Percentiles rank a stretch among this genome's conserved stretches.
Conservation (phyloP, 2,888 invertebrate genomes). For the Ichneumon xanthorius region DNA sequence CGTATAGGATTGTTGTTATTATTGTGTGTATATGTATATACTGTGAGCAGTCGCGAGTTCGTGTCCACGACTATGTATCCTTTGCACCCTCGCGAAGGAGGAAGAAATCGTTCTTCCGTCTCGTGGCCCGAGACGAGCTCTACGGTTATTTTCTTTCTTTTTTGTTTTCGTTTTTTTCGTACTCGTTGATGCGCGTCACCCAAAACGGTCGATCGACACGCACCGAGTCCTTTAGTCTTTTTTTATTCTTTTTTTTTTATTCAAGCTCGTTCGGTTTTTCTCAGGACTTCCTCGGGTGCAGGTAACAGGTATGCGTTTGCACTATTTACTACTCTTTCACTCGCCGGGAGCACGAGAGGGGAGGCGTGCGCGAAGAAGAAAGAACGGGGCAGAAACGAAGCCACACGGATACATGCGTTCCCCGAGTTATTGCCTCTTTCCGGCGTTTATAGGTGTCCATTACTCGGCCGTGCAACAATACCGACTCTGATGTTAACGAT, state of each 20-base stretch:
- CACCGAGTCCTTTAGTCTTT: constrained; percentile 39
- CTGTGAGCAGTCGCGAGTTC: constrained; percentile 37
- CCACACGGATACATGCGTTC: constrained; percentile 73
- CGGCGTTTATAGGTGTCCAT: constrained; percentile 80
- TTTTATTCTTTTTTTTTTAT: constrained; percentile 3
- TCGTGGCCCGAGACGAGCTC: constrained; percentile 40
- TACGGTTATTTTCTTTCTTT: constrained; percentile 35
- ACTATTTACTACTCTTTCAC: constrained; percentile 39
- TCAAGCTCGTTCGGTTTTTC: constrained; percentile 20
- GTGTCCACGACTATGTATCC: constrained; percentile 46
- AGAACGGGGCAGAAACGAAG: constrained; percentile 35
- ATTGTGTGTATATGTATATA: constrained; percentile 8
- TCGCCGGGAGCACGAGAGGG: constrained; percentile 47
- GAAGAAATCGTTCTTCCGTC: constrained; percentile 63
- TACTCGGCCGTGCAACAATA: constrained; percentile 73
- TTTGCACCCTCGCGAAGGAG: constrained; percentile 58
- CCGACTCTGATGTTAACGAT: constrained; percentile 69
- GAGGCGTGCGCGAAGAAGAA: constrained; percentile 65
- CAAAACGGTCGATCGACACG: constrained; percentile 66
- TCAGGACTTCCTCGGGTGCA: background rate
- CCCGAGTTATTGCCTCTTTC: constrained; percentile 80
- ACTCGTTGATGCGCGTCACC: constrained; percentile 65
- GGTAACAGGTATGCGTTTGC: background rate
- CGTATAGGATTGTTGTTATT: constrained; percentile 31
- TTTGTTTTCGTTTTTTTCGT: constrained; percentile 2